These are phyloP conservation scores for Drosophila tsacasi DNA, from an alignment of 1,140 invertebrate species.

Conservation along the genomic window DNA sequence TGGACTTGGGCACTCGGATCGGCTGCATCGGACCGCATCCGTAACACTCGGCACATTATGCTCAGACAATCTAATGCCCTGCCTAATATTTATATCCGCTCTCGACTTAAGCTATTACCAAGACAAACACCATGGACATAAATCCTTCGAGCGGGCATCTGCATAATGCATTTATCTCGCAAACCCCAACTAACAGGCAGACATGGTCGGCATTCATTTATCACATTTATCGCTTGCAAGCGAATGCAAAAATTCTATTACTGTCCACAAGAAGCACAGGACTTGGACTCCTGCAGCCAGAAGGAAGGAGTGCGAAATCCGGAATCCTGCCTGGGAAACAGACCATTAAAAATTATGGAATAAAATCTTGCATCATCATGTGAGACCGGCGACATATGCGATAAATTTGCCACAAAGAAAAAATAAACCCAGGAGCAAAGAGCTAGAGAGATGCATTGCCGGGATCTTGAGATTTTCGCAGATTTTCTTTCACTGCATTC, in stretches of 20 bases:
- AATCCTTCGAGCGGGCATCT: slow-evolving; percentile 66
- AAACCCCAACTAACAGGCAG: slow-evolving; percentile 33
- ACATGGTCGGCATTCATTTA: slow-evolving; percentile 69
- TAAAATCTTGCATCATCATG: slow-evolving; percentile 73
- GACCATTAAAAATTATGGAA: slow-evolving; percentile 81
- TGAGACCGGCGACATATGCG: slow-evolving; percentile 82
- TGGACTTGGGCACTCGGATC: slow-evolving; percentile 6
- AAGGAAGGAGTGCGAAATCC: slow-evolving; percentile 9
- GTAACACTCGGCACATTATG: slow-evolving; percentile 46
- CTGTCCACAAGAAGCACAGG: slow-evolving; percentile 39
- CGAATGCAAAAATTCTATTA: slow-evolving; percentile 81
- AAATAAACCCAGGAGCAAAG: slow-evolving; percentile 27
- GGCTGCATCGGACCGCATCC: slow-evolving; percentile 30
- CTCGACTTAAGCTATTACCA: slow-evolving; percentile 74
- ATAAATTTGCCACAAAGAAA: slow-evolving; percentile 68
- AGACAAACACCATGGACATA: slow-evolving; percentile 69
- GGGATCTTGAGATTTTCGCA: slow-evolving; percentile 40
- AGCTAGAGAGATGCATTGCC: slow-evolving; percentile 52
- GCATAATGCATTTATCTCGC: slow-evolving; percentile 63
- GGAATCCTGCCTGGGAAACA: slow-evolving; percentile 64
- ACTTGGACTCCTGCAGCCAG: slow-evolving; percentile 8
- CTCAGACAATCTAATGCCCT: slow-evolving; percentile 61
- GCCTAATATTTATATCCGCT: slow-evolving; percentile 73
- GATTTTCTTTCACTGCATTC: slow-evolving; percentile 58
- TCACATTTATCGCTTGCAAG: slow-evolving; percentile 77